These are phyloP conservation scores for Odontophorus gujanensis DNA, from an alignment of 2,113 vertebrate genomes.

Conservation along the genomic window DNA sequence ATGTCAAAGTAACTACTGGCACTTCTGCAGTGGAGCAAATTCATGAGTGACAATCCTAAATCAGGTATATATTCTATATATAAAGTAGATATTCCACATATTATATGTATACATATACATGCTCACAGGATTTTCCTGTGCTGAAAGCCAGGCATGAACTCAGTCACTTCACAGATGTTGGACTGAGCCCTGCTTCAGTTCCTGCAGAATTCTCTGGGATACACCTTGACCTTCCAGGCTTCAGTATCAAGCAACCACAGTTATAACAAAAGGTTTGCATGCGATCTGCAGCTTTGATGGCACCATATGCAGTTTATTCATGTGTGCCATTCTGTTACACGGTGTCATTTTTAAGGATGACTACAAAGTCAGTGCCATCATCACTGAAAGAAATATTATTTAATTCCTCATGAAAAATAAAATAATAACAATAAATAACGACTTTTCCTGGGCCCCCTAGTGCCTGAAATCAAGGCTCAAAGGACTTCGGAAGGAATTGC, in stretches of 20 bases:
- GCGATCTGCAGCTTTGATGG: neutral
- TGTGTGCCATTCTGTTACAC: neutral
- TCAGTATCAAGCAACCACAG: neutral
- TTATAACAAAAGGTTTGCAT: neutral
- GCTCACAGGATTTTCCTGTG: neutral
- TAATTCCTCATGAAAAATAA: neutral
- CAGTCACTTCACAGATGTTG: neutral
- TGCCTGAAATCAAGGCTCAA: slow-evolving; percentile 3
- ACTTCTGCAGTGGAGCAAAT: neutral
- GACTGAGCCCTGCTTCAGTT: neutral
- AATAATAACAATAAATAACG: neutral
- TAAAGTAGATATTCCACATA: too few species aligned
- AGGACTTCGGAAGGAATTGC: neutral
- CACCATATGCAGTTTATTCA: neutral
- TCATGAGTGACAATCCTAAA: neutral
- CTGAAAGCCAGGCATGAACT: neutral
- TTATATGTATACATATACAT: too few species aligned
- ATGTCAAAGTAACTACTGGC: neutral
- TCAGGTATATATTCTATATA: neutral
- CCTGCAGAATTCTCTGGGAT: neutral
- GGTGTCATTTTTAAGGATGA: neutral
- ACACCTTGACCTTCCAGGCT: neutral
- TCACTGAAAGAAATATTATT: neutral
- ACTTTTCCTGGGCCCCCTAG: slow-evolving; percentile 1
- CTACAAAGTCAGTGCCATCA: neutral